Evolutionary conservation across 2,888 invertebrate genomes (phyloP), one percentile per base, ranked within the genome.

Genomic region (Gibbula magus): DNA sequence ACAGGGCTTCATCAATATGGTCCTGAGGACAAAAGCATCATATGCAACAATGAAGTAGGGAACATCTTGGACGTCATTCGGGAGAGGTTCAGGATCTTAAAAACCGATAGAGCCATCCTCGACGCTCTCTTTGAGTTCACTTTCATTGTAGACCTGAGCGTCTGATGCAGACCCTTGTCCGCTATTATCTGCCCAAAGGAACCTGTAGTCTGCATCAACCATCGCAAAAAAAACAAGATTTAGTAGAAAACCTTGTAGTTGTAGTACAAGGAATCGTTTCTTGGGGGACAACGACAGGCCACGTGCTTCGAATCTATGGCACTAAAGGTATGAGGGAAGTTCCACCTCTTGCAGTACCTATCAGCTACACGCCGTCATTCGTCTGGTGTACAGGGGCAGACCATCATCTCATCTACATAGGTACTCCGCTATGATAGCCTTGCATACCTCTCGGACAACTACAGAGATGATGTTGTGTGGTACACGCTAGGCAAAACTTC

Each of bases 1-100:
- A 70, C 79, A 86, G 0, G 82, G 86, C 39, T 85, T 86, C 82
- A 85, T 82, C 82, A 83, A 39, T n/a, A 20, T 66, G 29, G 75
- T 32, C 20, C 81, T 51, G 56, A 84, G 81, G 54, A 20, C 76
- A 75, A 84, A 84, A 10, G 75, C 82, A 39, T 85, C 83, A 52
- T 87, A 83, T 39, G 77, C 82, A 35, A 86, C 18, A 51, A 83
- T 56, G 78, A 85, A 83, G 77, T 83, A 85, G 7, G 86, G 85
- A 32, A 81, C 53, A 32, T 83, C 78, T 56, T 73, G 67, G 67
- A 66, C 51, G 79, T 86, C 83, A 75, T 80, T 54, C 8, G 85
- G 85, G 7, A 85, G 79, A 39, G 85, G 83, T 2, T 82, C 79
- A n/a, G 78, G 82, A 4, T 8, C 52, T n/a, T 84, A 84, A 20